Evolutionary conservation across 2,888 invertebrate species (phyloP).

Genomic region (Argyra leucocephala): DNA sequence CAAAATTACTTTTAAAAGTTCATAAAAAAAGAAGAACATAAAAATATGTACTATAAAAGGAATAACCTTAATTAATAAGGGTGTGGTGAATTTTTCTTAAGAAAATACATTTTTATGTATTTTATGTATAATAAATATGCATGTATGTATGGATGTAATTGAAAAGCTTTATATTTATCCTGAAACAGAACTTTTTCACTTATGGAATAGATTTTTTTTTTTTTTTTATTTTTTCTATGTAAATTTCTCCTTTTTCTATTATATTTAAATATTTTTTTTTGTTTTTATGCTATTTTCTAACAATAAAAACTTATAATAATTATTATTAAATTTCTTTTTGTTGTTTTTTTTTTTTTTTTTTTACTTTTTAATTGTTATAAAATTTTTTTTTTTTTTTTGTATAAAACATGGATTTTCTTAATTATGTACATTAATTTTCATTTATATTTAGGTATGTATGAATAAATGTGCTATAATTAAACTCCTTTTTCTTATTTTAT

Average conservation of each 20-base stretch:
- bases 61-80: background rate
- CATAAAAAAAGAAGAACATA: background rate
- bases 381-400: background rate
- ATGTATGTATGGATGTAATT: background rate
- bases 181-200: background rate
- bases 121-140: too few relatives aligned
- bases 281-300: background rate
- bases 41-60: background rate
- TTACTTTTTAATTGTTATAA: too few relatives aligned
- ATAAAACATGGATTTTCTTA: background rate
- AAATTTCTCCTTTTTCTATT: too few relatives aligned
- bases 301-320: too few relatives aligned
- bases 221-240: background rate
- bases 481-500: background rate
- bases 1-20: too few relatives aligned
- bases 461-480: too few relatives aligned
- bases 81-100: background rate
- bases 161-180: background rate
- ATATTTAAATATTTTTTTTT: too few relatives aligned
- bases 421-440: background rate
- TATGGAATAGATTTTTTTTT: background rate
- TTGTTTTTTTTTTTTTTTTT: background rate
- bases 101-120: background rate
- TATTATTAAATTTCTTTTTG: background rate
- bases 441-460: too few relatives aligned